A percentile compares a stretch with the other conserved stretches of the same genome.
These are phyloP conservation scores for Polyploca ridens DNA, from an alignment of 2,888 invertebrate genomes.

Conservation along the genomic window DNA sequence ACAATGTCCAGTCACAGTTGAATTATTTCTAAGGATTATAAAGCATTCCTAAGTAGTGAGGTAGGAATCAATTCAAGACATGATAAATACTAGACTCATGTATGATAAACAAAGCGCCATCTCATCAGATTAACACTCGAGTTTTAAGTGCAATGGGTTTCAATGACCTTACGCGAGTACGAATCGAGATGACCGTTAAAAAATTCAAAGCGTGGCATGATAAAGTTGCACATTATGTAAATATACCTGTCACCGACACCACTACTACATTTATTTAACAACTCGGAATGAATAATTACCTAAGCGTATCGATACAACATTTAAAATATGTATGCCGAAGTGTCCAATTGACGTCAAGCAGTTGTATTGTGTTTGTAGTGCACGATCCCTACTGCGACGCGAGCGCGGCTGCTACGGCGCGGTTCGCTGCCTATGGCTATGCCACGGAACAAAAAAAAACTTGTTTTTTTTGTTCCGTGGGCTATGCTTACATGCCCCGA, in stretches of 20 bases:
- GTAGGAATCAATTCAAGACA: not conserved
- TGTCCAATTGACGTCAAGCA: conserved; percentile 51
- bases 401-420: not conserved
- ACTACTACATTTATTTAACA: conserved; percentile 22
- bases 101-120: not conserved
- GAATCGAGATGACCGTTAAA: conserved; percentile 6
- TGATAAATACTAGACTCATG: not conserved
- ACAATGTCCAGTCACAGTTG: not conserved
- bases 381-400: conserved; percentile 1
- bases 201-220: conserved; percentile 1
- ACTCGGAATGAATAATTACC: conserved; percentile 40
- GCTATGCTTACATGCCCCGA: conserved; percentile 23
- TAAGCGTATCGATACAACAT: conserved; percentile 34
- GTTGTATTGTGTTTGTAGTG: not conserved
- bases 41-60: not conserved
- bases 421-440: not conserved
- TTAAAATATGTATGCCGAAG: conserved; percentile 46
- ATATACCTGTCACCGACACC: conserved; percentile 21
- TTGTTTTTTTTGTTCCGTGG: too few relatives aligned
- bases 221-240: conserved; percentile 8
- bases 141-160: conserved; percentile 1
- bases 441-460: too few relatives aligned
- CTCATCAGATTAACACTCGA: not conserved
- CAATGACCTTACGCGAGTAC: conserved; percentile 3
- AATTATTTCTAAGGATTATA: not conserved